These are phyloP conservation scores for Takifugu bimaculatus DNA, from an alignment of 2,113 vertebrate genomes.

Conservation along the genomic window DNA sequence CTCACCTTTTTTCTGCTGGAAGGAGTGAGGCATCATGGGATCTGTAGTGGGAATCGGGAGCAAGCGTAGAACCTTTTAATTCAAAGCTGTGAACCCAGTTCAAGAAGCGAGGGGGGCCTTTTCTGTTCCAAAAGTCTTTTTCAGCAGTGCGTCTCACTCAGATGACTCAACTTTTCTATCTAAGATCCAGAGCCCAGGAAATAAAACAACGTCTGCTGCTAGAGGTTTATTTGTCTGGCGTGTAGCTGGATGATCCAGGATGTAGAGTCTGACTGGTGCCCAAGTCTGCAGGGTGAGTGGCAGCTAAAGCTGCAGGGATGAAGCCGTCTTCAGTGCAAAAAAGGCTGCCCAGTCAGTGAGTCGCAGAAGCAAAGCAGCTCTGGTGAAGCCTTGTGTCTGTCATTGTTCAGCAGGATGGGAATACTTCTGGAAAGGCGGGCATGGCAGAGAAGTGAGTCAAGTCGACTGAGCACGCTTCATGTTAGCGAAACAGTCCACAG, in stretches of 20 bases:
- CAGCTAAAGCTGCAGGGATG: slow-evolving; percentile 43
- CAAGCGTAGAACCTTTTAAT: slow-evolving; percentile 30
- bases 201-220: background rate
- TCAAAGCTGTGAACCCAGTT: slow-evolving; percentile 28
- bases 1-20: slow-evolving; percentile 75
- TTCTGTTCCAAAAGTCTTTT: slow-evolving; percentile 32
- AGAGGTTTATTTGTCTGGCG: slow-evolving; percentile 31
- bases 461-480: slow-evolving; percentile 63
- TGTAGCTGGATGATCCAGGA: slow-evolving; percentile 36
- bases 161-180: slow-evolving; percentile 28
- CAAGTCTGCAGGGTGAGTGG: slow-evolving; percentile 25
- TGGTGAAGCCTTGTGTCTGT: slow-evolving; percentile 48
- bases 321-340: slow-evolving; percentile 40
- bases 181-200: background rate
- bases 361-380: slow-evolving; percentile 37
- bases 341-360: slow-evolving; percentile 23
- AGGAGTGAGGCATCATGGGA: slow-evolving; percentile 75
- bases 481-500: slow-evolving; percentile 67
- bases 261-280: slow-evolving; percentile 34
- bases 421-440: slow-evolving; percentile 55
- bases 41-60: slow-evolving; percentile 46
- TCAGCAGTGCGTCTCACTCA: slow-evolving; percentile 19
- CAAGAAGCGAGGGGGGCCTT: slow-evolving; percentile 33
- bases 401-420: slow-evolving; percentile 48
- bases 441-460: slow-evolving; percentile 62